A percentile compares a stretch with the other conserved stretches of the same genome.
These are phyloP conservation scores for Heliconius cydno DNA, from an alignment of 2,888 invertebrate species.

Conservation along the genomic window DNA sequence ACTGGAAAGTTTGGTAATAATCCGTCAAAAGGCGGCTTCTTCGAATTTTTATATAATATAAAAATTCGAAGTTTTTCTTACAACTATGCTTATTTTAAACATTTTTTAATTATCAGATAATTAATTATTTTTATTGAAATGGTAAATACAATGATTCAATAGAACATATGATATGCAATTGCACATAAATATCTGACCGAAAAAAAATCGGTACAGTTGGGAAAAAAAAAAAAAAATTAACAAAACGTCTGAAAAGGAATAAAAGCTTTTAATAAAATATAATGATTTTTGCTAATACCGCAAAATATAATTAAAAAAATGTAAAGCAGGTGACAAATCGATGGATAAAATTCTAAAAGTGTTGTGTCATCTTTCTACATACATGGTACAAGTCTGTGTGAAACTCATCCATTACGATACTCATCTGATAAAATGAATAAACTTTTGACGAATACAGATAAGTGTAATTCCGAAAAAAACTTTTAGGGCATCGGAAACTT, in stretches of 20 bases:
- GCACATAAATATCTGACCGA: too few relatives aligned
- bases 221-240: too few relatives aligned
- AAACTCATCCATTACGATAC: conserved; percentile 15
- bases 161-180: too few relatives aligned
- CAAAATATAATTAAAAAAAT: too few relatives aligned
- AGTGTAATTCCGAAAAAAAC: not conserved
- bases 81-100: not conserved
- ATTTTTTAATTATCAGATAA: too few relatives aligned
- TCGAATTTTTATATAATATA: not conserved
- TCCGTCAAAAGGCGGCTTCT: not conserved
- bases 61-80: not conserved
- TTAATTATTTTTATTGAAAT: too few relatives aligned
- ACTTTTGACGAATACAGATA: conserved; percentile 12
- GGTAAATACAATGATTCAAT: too few relatives aligned
- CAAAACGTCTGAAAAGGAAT: too few relatives aligned
- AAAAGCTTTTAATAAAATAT: too few relatives aligned
- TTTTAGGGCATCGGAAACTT: not conserved
- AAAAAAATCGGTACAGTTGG: too few relatives aligned
- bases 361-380: not conserved
- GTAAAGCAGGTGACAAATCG: too few relatives aligned
- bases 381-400: not conserved
- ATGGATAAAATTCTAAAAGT: not conserved
- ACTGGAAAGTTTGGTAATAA: conserved; percentile 8
- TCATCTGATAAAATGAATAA: conserved; percentile 19
- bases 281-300: too few relatives aligned